Evolutionary conservation across 2,888 invertebrate genomes (phyloP).

Genomic region (Agonopterix arenella): DNA sequence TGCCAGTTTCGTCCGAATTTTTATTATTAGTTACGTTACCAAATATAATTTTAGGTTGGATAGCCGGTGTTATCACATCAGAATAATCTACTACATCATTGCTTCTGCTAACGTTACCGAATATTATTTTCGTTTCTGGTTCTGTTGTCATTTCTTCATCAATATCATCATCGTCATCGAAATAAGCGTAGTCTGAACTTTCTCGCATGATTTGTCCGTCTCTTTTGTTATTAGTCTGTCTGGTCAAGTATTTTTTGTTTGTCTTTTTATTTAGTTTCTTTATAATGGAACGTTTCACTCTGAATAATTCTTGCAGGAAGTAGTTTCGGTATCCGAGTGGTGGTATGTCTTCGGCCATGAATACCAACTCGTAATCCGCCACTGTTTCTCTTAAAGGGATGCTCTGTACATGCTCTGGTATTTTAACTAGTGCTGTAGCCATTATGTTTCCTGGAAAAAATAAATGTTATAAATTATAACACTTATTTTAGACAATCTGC

Average conservation of each 20-base stretch:
- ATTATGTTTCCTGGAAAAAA: slow-evolving; percentile 61
- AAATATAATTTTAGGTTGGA: too few relatives aligned
- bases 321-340: slow-evolving; percentile 82
- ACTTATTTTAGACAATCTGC: too few relatives aligned
- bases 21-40: too few relatives aligned
- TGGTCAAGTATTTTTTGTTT: slow-evolving; percentile 30
- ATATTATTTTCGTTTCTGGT: not conserved
- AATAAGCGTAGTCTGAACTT: slow-evolving; percentile 19
- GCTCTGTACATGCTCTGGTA: slow-evolving; percentile 71
- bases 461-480: too few relatives aligned
- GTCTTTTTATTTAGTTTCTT: slow-evolving; percentile 30
- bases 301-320: slow-evolving; percentile 41
- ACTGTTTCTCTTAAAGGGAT: slow-evolving; percentile 74
- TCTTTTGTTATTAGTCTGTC: slow-evolving; percentile 23
- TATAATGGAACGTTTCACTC: slow-evolving; percentile 6
- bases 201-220: slow-evolving; percentile 14
- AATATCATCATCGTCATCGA: slow-evolving; percentile 12
- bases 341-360: slow-evolving; percentile 79
- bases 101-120: not conserved
- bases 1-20: too few relatives aligned
- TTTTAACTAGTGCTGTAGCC: slow-evolving; percentile 76
- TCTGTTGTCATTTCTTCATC: not conserved
- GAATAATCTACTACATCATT: too few relatives aligned
- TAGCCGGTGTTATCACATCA: too few relatives aligned
- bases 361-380: slow-evolving; percentile 82